Conservation (phyloP, 2,888 invertebrate species). For the Agrotis clavis region DNA sequence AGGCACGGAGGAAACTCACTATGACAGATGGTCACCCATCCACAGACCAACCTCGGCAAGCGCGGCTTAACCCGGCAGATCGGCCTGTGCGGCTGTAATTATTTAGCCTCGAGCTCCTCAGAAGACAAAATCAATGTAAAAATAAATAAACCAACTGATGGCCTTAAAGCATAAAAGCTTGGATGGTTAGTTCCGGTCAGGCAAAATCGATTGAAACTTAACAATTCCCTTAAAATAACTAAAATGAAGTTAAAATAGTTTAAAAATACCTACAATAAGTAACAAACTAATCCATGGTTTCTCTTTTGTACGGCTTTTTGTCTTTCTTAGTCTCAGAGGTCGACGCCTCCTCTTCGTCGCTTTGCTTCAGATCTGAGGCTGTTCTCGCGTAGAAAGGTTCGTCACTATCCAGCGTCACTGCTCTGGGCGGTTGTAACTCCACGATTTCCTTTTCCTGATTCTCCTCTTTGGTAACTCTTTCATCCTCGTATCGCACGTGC, state of each 20-base stretch:
- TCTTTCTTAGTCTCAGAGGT: constrained; percentile 20
- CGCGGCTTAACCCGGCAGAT: too few species aligned
- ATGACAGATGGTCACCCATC: too few species aligned
- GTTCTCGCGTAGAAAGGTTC: neutral
- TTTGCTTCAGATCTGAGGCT: neutral
- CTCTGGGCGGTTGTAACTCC: neutral
- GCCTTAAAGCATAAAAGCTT: too few species aligned
- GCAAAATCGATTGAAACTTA: neutral
- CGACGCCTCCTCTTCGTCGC: constrained; percentile 4
- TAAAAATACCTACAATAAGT: neutral
- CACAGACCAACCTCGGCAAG: too few species aligned
- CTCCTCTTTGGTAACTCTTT: neutral
- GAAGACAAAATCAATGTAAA: too few species aligned
- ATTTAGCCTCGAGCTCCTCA: too few species aligned
- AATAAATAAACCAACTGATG: too few species aligned
- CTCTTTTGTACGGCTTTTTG: constrained; percentile 41
- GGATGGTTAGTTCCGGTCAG: too few species aligned
- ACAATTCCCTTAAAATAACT: neutral
- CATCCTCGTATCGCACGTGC: constrained; percentile 23
- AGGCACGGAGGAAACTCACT: too few species aligned
- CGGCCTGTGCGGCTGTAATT: too few species aligned
- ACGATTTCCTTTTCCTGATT: neutral
- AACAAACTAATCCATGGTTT: constrained; percentile 39
- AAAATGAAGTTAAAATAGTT: neutral
- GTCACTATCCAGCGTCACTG: constrained; percentile 41